Evolutionary conservation across 1,140 invertebrate genomes (phyloP).

Genomic region (Colletes latitarsis): DNA sequence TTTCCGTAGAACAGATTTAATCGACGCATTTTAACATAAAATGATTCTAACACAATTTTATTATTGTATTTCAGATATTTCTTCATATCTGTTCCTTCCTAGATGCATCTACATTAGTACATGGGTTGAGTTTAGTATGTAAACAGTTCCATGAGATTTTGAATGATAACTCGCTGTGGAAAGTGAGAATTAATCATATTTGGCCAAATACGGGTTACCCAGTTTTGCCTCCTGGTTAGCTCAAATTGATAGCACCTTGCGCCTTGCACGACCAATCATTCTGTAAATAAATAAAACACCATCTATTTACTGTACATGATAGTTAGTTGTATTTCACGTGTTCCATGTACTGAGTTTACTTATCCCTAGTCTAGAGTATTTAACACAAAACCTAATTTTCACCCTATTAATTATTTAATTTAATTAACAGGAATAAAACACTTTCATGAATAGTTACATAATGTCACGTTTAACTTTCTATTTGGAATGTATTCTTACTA

Average conservation of each 20-base stretch:
- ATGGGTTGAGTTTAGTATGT: constrained; percentile 71
- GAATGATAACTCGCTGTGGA: constrained; percentile 76
- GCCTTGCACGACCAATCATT: constrained; percentile 63
- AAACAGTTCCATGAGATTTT: constrained; percentile 76
- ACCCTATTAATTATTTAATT: neutral
- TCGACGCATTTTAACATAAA: neutral
- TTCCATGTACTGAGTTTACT: constrained; percentile 3
- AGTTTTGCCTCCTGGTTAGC: constrained; percentile 73
- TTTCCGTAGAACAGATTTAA: neutral
- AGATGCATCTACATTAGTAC: constrained; percentile 73
- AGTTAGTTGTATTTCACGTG: constrained; percentile 22
- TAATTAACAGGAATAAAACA: constrained; percentile 4
- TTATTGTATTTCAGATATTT: constrained; percentile 72
- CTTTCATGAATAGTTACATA: neutral
- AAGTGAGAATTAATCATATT: constrained; percentile 72
- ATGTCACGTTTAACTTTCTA: constrained; percentile 17
- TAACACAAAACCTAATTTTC: constrained; percentile 13
- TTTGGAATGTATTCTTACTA: constrained; percentile 4
- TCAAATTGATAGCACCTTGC: constrained; percentile 65
- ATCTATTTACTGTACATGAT: constrained; percentile 21
- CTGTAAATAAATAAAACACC: constrained; percentile 65
- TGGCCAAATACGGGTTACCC: constrained; percentile 74
- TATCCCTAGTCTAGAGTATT: neutral
- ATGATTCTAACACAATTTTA: constrained; percentile 7
- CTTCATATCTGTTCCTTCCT: constrained; percentile 77